These are phyloP conservation scores for Zonotrichia leucophrys DNA, from an alignment of 2,113 vertebrate species.

Conservation along the genomic window DNA sequence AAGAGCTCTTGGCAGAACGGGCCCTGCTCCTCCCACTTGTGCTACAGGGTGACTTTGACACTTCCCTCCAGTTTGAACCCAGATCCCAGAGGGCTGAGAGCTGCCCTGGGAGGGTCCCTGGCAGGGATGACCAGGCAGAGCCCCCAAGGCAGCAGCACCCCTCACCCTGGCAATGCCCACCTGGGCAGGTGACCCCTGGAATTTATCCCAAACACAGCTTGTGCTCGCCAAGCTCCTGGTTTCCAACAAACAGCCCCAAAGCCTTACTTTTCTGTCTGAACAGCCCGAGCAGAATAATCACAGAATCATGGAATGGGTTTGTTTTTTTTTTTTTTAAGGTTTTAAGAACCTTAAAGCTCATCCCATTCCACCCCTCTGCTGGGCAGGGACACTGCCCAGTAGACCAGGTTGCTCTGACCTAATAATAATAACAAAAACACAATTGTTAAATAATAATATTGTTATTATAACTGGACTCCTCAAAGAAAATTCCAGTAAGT, in stretches of 20 bases:
- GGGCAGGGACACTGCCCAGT: neutral
- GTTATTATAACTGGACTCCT: neutral
- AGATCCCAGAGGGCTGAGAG: neutral
- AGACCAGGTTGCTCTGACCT: neutral
- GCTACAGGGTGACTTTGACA: neutral
- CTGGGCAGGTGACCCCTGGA: neutral
- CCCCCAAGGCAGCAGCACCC: accelerated
- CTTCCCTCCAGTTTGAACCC: neutral
- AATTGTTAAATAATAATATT: neutral
- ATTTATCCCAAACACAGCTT: accelerated
- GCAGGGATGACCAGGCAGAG: neutral
- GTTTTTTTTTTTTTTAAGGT: too few species aligned
- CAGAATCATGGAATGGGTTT: neutral
- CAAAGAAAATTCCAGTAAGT: neutral
- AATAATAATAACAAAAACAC: too few species aligned
- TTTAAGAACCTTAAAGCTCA: too few species aligned
- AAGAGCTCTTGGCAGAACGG: neutral
- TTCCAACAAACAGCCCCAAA: neutral
- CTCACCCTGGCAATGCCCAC: neutral
- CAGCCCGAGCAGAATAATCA: neutral
- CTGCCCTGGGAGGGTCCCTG: neutral
- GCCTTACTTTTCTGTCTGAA: neutral
- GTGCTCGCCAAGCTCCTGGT: neutral
- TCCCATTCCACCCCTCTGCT: neutral
- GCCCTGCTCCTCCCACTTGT: neutral